Evolutionary conservation across 92 coral and sea anemone genomes (phyloP).

Genomic region (Micromussa lordhowensis): DNA sequence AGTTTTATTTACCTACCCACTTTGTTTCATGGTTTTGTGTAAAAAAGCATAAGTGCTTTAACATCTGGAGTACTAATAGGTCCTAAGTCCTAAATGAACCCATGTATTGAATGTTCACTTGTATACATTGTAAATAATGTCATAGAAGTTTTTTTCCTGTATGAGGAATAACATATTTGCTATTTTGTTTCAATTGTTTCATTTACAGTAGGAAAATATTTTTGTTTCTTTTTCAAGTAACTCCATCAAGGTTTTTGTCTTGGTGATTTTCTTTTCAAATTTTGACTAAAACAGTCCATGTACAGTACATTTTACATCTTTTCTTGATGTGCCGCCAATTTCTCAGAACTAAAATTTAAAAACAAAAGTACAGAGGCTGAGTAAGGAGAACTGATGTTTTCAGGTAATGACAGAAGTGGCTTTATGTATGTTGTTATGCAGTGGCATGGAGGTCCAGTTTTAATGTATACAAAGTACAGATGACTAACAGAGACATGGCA

Average conservation of each 20-base stretch:
- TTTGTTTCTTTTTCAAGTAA: background rate
- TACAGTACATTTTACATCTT: background rate
- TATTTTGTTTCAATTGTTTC: background rate
- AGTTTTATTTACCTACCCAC: no score
- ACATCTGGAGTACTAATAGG: no score
- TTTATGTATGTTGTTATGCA: background rate
- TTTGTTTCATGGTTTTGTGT: background rate
- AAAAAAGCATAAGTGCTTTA: background rate
- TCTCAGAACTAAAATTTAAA: background rate
- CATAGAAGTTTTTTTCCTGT: background rate
- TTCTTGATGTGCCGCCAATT: background rate
- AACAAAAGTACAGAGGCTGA: background rate
- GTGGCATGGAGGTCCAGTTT: background rate
- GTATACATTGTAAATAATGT: conserved; percentile 12
- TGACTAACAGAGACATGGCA: no score
- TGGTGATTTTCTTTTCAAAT: background rate
- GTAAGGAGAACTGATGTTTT: background rate
- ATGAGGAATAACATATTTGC: background rate
- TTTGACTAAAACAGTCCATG: background rate
- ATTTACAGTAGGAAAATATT: background rate
- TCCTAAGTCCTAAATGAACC: no score
- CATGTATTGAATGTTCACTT: background rate
- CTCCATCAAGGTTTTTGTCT: background rate
- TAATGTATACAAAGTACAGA: background rate
- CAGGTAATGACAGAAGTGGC: background rate